A percentile compares a stretch with the other conserved stretches of the same genome.
Evolutionary conservation across 2,888 invertebrate species (phyloP).

Genomic region (Drosophila cognata): DNA sequence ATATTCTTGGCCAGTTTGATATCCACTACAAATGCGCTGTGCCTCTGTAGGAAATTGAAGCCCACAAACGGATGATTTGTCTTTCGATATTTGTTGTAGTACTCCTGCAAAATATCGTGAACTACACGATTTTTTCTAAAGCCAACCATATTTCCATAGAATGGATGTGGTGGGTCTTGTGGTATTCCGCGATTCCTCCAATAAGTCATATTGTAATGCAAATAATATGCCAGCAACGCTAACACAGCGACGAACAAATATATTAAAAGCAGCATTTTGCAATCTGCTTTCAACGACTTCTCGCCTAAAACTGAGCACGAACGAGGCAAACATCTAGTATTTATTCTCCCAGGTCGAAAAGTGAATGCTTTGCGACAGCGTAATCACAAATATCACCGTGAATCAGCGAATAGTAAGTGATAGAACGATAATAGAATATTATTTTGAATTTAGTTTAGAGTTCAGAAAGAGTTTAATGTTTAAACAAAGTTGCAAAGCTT

Average conservation of each 20-base stretch:
- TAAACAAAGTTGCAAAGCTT: background rate
- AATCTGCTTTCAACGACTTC: background rate
- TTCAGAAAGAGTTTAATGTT: background rate
- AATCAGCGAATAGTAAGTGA: background rate
- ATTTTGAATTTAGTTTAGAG: background rate
- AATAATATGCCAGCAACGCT: conserved; percentile 44
- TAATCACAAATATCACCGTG: background rate
- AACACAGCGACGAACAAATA: conserved; percentile 48
- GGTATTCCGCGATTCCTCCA: conserved; percentile 54
- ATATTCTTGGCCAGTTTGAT: too few relatives aligned
- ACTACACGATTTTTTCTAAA: conserved; percentile 42
- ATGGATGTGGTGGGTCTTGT: conserved; percentile 50
- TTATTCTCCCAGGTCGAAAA: background rate
- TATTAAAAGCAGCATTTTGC: conserved; percentile 45
- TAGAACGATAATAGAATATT: background rate
- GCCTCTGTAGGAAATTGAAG: too few relatives aligned
- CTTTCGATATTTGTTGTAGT: conserved; percentile 66
- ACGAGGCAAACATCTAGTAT: background rate
- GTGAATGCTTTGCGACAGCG: background rate
- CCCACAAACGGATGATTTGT: too few relatives aligned
- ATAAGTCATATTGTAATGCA: conserved; percentile 49
- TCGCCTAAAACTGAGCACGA: conserved; percentile 7
- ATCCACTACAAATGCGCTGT: too few relatives aligned
- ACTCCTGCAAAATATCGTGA: conserved; percentile 34
- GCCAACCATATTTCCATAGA: conserved; percentile 53